Conservation (phyloP, 2,888 invertebrate genomes). For the Malachius bipustulatus region DNA sequence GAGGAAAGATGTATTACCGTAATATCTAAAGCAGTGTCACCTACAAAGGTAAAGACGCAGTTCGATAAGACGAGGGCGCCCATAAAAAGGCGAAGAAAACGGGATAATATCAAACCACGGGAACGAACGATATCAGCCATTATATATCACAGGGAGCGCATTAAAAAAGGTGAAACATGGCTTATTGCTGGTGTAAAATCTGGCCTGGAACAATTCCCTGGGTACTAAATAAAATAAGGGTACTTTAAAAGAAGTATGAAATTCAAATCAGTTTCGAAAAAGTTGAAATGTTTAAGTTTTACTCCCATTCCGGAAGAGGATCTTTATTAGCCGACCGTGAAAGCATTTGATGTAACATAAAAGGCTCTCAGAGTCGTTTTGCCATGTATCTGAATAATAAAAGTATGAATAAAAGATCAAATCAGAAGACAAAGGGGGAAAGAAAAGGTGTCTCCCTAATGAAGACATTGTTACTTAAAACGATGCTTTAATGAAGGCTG, state of each 20-base stretch:
- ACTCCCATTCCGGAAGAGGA: conserved; percentile 16
- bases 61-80: too few species aligned
- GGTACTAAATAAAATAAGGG: background rate
- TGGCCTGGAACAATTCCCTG: background rate
- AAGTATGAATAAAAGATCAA: conserved; percentile 20
- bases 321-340: conserved; percentile 19
- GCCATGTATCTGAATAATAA: conserved; percentile 10
- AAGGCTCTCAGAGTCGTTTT: conserved; percentile 15
- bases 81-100: too few species aligned
- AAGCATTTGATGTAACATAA: conserved; percentile 19
- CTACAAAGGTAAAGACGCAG: too few species aligned
- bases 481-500: too few species aligned
- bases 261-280: conserved; percentile 14
- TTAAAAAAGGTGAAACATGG: conserved; percentile 1
- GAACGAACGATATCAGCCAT: too few species aligned
- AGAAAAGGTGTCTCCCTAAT: conserved; percentile 9
- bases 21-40: too few species aligned
- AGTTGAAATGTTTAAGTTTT: conserved; percentile 18
- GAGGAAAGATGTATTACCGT: too few species aligned
- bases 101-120: too few species aligned
- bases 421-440: conserved; percentile 11
- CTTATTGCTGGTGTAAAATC: background rate
- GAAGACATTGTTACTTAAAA: conserved; percentile 12
- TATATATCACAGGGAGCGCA: background rate
- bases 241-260: conserved; percentile 9